Conservation (phyloP, 1,140 invertebrate genomes). For the Drosophila hydei region DNA sequence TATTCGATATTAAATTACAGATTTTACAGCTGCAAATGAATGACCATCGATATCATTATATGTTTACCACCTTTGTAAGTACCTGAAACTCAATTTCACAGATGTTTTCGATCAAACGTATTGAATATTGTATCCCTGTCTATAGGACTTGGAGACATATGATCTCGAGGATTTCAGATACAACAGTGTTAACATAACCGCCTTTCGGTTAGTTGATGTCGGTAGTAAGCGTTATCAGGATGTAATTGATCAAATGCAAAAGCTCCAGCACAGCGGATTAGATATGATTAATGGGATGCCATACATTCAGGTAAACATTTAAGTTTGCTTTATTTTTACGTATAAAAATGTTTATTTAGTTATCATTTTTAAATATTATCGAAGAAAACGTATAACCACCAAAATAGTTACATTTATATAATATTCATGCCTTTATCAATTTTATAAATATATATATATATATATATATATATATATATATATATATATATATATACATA, state of each 20-base stretch:
- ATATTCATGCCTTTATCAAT: no score
- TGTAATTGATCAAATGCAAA: conserved; percentile 93
- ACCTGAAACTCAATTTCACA: not conserved
- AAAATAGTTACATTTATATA: no score
- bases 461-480: no score
- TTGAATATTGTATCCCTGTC: not conserved
- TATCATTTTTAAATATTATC: no score
- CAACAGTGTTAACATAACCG: conserved; percentile 96
- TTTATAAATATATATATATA: no score
- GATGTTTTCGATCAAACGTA: not conserved
- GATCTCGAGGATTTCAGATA: conserved; percentile 97
- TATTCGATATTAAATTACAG: conserved; percentile 34
- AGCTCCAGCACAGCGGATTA: conserved; percentile 87
- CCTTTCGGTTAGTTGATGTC: conserved; percentile 93
- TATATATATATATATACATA: no score
- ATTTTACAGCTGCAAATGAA: conserved; percentile 92
- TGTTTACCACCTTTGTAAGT: conserved; percentile 93
- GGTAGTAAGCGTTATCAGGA: conserved; percentile 90
- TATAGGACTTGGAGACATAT: conserved; percentile 92
- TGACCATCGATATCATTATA: conserved; percentile 95
- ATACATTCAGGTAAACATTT: conserved; percentile 64
- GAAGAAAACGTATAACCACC: no score
- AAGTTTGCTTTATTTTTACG: no score
- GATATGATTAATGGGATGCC: conserved; percentile 64
- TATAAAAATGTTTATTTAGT: no score